Conservation (phyloP, 2,113 vertebrate genomes). For the Crotophaga sulcirostris region DNA sequence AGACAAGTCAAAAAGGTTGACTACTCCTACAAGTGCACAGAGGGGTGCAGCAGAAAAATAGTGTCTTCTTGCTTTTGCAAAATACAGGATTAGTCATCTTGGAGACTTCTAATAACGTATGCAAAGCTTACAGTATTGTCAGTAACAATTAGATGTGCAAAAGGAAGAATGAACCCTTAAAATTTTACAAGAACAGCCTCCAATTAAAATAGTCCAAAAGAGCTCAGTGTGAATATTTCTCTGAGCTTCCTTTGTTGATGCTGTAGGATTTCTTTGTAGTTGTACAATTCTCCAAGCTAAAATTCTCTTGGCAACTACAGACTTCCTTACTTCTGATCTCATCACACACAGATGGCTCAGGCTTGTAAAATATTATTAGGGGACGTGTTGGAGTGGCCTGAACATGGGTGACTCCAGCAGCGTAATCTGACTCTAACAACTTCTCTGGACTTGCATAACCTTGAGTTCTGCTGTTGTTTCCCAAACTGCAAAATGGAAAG, state of each 20-base stretch:
- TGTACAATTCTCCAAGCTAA: conserved; percentile 37
- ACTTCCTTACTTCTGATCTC: conserved; percentile 69
- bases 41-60: background rate
- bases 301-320: conserved; percentile 65
- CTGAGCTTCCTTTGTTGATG: conserved; percentile 24
- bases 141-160: background rate
- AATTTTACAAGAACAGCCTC: background rate
- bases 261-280: conserved; percentile 27
- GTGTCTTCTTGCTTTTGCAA: background rate
- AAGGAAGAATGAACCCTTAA: background rate
- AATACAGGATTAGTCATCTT: background rate
- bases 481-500: background rate
- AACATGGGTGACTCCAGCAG: conserved; percentile 50
- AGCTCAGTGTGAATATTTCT: background rate
- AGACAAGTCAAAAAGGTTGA: background rate
- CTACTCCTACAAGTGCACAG: background rate
- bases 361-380: conserved; percentile 67
- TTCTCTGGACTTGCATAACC: conserved; percentile 29
- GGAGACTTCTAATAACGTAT: background rate
- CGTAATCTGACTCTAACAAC: conserved; percentile 34
- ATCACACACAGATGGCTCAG: conserved; percentile 65
- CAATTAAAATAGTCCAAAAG: background rate
- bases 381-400: conserved; percentile 57
- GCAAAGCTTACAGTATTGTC: background rate
- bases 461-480: background rate